Base-by-base conservation (phyloP, 2,113 vertebrate species). In the Alosa alosa region DNA sequence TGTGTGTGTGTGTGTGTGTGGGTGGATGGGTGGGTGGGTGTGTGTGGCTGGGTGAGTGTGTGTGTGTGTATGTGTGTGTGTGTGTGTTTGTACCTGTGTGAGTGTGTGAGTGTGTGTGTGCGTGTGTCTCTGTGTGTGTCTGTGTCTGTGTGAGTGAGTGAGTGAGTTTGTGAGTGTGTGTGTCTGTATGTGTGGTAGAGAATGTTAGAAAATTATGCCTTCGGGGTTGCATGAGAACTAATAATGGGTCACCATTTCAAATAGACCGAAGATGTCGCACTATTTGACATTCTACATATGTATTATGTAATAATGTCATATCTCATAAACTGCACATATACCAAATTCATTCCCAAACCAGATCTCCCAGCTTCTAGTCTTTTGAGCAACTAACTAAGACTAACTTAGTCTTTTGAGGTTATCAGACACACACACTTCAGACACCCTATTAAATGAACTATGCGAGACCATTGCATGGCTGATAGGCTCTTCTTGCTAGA, bases 231-330 rank as follows among this genome's bases (percentile, higher is more conserved):
- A 83, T 83, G 20, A 5, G 49, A n/a, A 83, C 22, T 81, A 20
- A 52, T 60, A 41, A 49, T 83, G 84, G 87, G 68, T 86, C 86
- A 85, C 57, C 15, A 72, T 36, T 41, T 64, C 36, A 81, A 84
- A 57, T 88, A 68, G 82, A n/a, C 18, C 2, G 2, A 39, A 68
- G 20, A 83, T 25, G 20, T 52, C 50, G 39, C 25, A 64, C 44
- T 49, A 84, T 72, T 39, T 39, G 64, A 41, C 64, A 83, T 46
- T 36, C 78, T 72, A 1, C 64, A 10, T 36, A 55, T 55, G 17
- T 17, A 31, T 72, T 72, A 44, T 13, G 36, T 25, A 72, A 15
- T 72, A 25, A 75, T 2, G 3, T 36, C 31, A 36, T 15, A 44
- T 44, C 41, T 44, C 41, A 44, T 44, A 17, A 78, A 78, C 31